phyloP scores from a whole-genome alignment of 2,888 invertebrate species.

The Autographa gamma region DNA sequence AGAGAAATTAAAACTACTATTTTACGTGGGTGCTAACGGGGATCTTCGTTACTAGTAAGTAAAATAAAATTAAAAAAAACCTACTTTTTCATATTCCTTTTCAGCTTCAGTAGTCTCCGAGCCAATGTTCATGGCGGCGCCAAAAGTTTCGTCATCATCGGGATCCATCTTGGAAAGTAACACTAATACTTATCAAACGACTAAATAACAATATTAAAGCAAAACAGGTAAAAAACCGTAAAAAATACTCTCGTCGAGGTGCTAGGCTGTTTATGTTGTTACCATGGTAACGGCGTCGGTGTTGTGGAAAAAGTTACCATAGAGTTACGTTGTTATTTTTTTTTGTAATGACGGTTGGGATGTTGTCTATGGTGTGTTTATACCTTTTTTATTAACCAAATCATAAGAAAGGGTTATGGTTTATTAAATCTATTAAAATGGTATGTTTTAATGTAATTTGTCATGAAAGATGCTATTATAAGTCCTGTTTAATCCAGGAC shows the following conservation, averaged over 20 bases:
- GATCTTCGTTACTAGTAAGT: not conserved
- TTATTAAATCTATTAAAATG: no score
- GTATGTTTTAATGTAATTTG: no score
- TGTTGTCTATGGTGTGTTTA: not conserved
- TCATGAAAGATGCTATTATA: no score
- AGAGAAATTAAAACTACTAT: no score
- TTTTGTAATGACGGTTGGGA: not conserved
- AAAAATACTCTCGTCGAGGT: slow-evolving; percentile 47
- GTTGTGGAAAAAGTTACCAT: slow-evolving; percentile 19
- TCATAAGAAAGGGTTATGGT: no score
- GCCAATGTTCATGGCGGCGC: slow-evolving; percentile 71
- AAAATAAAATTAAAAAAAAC: not conserved
- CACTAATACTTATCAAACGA: slow-evolving; percentile 39
- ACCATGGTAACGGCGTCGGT: slow-evolving; percentile 64
- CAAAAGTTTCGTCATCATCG: slow-evolving; percentile 78
- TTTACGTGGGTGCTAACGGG: no score
- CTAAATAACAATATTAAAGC: slow-evolving; percentile 58
- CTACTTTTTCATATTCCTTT: slow-evolving; percentile 79
- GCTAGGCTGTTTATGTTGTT: slow-evolving; percentile 63
- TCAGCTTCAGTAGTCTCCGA: slow-evolving; percentile 84
- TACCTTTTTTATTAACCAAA: not conserved
- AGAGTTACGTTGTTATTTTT: slow-evolving; percentile 3
- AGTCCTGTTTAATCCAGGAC: no score
- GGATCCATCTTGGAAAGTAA: slow-evolving; percentile 60
- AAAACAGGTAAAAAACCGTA: slow-evolving; percentile 62